Percentiles rank a stretch among this genome's conserved stretches.
Conservation (phyloP, 2,797 vertebrate species). For the Mormyrops boulengeri region DNA sequence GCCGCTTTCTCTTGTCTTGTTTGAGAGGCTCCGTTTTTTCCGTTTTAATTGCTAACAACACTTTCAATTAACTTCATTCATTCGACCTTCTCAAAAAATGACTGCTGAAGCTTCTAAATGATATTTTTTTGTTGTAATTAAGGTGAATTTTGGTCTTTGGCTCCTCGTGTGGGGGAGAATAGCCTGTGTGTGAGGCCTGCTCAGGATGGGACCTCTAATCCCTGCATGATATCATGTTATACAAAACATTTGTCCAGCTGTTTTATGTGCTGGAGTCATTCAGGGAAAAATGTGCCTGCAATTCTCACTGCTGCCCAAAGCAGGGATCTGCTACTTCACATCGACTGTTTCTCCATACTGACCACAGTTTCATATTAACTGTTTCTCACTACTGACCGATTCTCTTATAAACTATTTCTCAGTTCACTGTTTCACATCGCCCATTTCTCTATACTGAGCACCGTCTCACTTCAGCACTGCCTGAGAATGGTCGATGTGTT, state of each 20-base stretch:
- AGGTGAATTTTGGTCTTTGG: not conserved
- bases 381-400: not conserved
- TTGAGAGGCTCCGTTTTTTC: not conserved
- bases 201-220: not conserved
- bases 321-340: not conserved
- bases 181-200: not conserved
- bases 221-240: not conserved
- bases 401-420: not conserved
- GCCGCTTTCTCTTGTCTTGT: not conserved
- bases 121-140: not conserved
- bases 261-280: not conserved
- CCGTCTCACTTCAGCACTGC: not conserved
- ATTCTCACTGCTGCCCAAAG: not conserved
- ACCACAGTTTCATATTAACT: not conserved
- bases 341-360: not conserved
- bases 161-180: not conserved
- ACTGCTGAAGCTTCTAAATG: not conserved
- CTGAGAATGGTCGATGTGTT: not conserved
- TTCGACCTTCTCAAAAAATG: not conserved
- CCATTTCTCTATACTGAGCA: not conserved
- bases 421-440: not conserved
- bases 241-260: constrained; percentile 12
- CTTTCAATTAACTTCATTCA: not conserved
- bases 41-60: not conserved
- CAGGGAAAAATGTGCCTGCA: not conserved